A percentile compares a stretch with the other conserved stretches of the same genome.
Evolutionary conservation across 2,113 vertebrate genomes (phyloP).

Genomic region (Indicator indicator): DNA sequence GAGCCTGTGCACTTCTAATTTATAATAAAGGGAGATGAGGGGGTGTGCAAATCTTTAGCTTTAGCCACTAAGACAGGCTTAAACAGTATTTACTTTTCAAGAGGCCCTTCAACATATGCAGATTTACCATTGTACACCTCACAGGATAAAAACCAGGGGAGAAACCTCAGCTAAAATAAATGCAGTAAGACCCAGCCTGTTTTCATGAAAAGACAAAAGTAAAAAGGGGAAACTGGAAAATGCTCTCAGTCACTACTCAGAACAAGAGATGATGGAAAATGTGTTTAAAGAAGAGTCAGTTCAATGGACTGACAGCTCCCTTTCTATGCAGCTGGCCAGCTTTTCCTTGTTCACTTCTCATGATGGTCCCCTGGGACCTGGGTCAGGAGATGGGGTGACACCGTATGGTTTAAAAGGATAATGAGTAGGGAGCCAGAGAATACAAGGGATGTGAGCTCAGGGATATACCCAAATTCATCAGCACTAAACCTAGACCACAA

Average conservation of each 20-base stretch:
- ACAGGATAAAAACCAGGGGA: neutral
- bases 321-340: neutral
- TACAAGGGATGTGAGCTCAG: neutral
- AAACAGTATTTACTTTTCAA: neutral
- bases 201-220: neutral
- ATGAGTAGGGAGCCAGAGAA: neutral
- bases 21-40: neutral
- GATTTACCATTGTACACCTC: neutral
- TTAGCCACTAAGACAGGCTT: neutral
- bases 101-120: neutral
- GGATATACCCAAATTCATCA: neutral
- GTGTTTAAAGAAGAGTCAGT: neutral
- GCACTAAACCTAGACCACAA: neutral
- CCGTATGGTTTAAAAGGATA: neutral
- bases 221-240: neutral
- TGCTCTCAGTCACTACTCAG: neutral
- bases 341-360: neutral
- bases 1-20: neutral
- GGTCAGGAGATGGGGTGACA: neutral
- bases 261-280: neutral
- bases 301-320: neutral
- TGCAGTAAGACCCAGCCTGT: neutral
- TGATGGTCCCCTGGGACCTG: neutral
- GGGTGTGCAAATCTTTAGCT: neutral
- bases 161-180: neutral